Evolutionary conservation across 2,797 vertebrate species (phyloP), one percentile per base, ranked within the genome.

Genomic region (Peromyscus aztecus): DNA sequence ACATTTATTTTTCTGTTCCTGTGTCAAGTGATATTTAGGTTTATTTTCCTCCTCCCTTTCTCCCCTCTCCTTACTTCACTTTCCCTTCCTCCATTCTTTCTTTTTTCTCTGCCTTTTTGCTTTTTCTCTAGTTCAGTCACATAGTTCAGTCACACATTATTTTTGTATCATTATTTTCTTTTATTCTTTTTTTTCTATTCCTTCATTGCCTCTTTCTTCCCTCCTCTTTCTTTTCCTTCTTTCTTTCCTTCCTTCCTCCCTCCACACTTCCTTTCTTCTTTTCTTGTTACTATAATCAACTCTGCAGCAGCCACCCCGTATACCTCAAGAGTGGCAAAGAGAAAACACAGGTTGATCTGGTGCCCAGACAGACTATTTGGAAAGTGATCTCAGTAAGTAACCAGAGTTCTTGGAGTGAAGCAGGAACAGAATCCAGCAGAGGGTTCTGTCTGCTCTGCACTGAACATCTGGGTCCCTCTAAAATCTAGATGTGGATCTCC

Each of bases 1-100:
- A 80, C 49, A 80, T 80, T 84, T 94, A 24, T 84, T 90, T 89
- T 77, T 96, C 63, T 75, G 61, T 59, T 73, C 8, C 43, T 83
- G 24, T 61, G 46, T 83, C 61, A 78, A 7, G 27, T 90, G 9
- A 55, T 23, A 14, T 87, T 81, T 86, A 49, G 23, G 23, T 73
- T 88, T 43, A 24, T 59, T 43, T 52, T 9, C 1, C 59, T 29
- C 69, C 5, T 21, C 29, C 57, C 19, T 19, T 31, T 16, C 23
- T 29, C 40, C 5, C 11, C 37, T 9, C 27, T 75, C 14, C 67
- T 13, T 71, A 3, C 65, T 61, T 61, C 31, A 7, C 16, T 34
- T 7, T 69, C 31, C 31, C 65, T 17, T 73, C 14, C 27, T 29
- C 11, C n/a, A 16, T 23, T 4, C 52, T 12, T 31, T 9, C 52